Evolutionary conservation across 2,797 vertebrate species (phyloP).

Genomic region (Rachycentron canadum): DNA sequence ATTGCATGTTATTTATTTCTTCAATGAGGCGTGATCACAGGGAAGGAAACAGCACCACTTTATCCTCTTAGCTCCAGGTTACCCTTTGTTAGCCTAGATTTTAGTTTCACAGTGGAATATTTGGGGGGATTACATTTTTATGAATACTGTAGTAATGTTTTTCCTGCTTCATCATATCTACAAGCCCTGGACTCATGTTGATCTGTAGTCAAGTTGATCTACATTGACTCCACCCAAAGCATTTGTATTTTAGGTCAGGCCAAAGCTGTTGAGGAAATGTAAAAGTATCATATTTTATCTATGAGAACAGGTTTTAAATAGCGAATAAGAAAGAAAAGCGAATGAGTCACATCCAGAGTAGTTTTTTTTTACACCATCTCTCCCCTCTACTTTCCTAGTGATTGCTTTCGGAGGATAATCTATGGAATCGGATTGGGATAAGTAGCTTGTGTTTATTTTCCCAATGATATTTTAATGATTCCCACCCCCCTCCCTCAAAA

Average conservation of each 20-base stretch:
- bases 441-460: conserved; percentile 84
- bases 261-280: conserved; percentile 13
- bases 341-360: conserved; percentile 55
- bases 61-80: conserved; percentile 23
- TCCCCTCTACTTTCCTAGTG: conserved; percentile 41
- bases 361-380: conserved; percentile 49
- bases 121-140: conserved; percentile 7
- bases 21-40: conserved; percentile 66
- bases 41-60: conserved; percentile 42
- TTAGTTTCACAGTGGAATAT: conserved; percentile 13
- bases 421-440: conserved; percentile 81
- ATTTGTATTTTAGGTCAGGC: not conserved
- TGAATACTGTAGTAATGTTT: not conserved
- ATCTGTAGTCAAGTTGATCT: conserved; percentile 4
- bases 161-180: not conserved
- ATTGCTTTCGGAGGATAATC: conserved; percentile 78
- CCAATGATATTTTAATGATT: conserved; percentile 79
- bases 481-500: conserved; percentile 37
- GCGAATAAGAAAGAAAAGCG: conserved; percentile 25
- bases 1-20: conserved; percentile 74
- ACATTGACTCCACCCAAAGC: not conserved
- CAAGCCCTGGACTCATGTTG: not conserved
- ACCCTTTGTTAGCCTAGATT: not conserved
- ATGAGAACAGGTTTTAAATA: conserved; percentile 44
- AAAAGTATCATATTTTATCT: conserved; percentile 36